These are phyloP conservation scores for Drosophila melanica DNA, from an alignment of 1,140 invertebrate species.

Conservation along the genomic window DNA sequence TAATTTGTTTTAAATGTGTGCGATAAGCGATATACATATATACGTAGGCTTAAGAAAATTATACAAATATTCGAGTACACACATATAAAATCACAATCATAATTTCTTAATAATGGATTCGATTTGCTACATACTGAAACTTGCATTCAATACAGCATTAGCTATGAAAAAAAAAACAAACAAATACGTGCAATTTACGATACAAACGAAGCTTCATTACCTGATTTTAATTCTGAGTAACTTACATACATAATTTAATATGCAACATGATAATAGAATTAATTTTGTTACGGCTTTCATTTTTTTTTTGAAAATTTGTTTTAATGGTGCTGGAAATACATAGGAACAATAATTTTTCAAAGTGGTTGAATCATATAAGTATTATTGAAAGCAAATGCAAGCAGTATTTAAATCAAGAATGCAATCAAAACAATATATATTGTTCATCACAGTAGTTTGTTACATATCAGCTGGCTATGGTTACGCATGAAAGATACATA, in stretches of 20 bases:
- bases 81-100: neutral
- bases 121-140: slow-evolving; percentile 2
- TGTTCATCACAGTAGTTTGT: slow-evolving; percentile 66
- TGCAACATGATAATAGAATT: slow-evolving; percentile 53
- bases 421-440: slow-evolving; percentile 42
- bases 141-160: slow-evolving; percentile 21
- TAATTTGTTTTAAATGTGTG: slow-evolving; percentile 18
- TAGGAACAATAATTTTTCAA: slow-evolving; percentile 46
- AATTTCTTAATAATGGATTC: slow-evolving; percentile 11
- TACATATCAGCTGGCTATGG: slow-evolving; percentile 66
- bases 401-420: slow-evolving; percentile 56
- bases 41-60: slow-evolving; percentile 6
- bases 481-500: slow-evolving; percentile 15
- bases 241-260: slow-evolving; percentile 63
- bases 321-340: slow-evolving; percentile 59
- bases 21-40: slow-evolving; percentile 1
- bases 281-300: slow-evolving; percentile 64
- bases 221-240: slow-evolving; percentile 75
- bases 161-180: slow-evolving; percentile 23
- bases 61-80: slow-evolving; percentile 1
- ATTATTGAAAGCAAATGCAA: slow-evolving; percentile 34
- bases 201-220: slow-evolving; percentile 77
- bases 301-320: slow-evolving; percentile 42
- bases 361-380: slow-evolving; percentile 28
- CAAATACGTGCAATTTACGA: slow-evolving; percentile 51